Conservation (phyloP, 2,888 invertebrate genomes). For the Congeria kusceri region DNA sequence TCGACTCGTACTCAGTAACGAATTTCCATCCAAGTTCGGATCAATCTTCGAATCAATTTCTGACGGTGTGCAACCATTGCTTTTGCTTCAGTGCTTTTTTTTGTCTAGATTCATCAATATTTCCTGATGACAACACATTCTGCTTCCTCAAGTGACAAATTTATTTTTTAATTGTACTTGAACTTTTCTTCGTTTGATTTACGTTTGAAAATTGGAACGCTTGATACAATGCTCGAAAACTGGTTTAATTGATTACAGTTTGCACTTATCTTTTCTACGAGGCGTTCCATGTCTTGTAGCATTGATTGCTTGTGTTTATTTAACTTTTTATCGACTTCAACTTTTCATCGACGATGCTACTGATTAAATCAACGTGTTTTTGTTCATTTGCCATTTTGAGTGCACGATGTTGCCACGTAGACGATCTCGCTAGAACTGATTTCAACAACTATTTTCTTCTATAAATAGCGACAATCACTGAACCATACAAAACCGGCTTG, state of each 20-base stretch:
- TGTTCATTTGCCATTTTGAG: too few species aligned
- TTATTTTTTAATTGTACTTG: constrained; percentile 24
- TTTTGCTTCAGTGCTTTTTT: constrained; percentile 31
- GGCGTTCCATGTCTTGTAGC: constrained; percentile 12
- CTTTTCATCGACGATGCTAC: constrained; percentile 7
- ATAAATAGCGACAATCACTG: too few species aligned
- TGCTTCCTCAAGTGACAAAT: constrained; percentile 2
- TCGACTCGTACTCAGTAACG: constrained; percentile 27
- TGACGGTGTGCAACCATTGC: constrained; percentile 14
- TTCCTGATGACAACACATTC: constrained; percentile 4
- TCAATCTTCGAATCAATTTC: constrained; percentile 23
- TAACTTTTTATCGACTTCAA: neutral
- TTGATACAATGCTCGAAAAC: constrained; percentile 3
- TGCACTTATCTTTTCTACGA: constrained; percentile 26
- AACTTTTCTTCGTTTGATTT: constrained; percentile 39
- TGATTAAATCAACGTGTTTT: neutral
- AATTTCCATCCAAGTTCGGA: constrained; percentile 28
- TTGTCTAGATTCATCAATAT: constrained; percentile 4
- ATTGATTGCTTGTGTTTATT: constrained; percentile 1
- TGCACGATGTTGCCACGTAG: too few species aligned
- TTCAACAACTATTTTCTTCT: too few species aligned
- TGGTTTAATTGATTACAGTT: constrained; percentile 4
- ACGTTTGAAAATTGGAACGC: constrained; percentile 16
- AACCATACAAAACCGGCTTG: too few species aligned
- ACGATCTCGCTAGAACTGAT: too few species aligned